Percentiles rank a stretch among this genome's conserved stretches.
phyloP scores from a whole-genome alignment of 2,797 vertebrate genomes.

The Tokudaia tokunoshimensis region DNA sequence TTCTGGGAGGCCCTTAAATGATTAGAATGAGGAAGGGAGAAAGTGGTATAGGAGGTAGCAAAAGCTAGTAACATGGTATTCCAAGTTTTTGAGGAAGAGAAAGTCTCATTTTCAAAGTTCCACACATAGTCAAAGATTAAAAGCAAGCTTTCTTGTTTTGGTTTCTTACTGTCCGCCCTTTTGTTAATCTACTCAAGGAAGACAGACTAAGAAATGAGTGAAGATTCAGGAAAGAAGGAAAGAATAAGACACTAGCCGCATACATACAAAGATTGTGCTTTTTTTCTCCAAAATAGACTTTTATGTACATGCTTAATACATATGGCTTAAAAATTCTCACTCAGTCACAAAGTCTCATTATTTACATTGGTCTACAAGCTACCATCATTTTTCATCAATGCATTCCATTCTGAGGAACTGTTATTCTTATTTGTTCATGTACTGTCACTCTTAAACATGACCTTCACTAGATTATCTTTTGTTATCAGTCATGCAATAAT shows the following conservation, averaged over 20 bases:
- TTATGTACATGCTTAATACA: not conserved
- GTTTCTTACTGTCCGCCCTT: not conserved
- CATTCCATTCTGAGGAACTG: not conserved
- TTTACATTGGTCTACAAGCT: not conserved
- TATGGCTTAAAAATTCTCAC: not conserved
- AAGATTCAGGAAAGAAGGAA: conserved; percentile 30
- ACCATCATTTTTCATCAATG: not conserved
- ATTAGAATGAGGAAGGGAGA: not conserved
- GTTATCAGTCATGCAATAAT: not conserved
- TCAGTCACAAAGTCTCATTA: not conserved
- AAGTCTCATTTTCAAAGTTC: not conserved
- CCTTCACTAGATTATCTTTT: not conserved
- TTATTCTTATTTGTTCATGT: not conserved
- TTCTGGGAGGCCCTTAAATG: not conserved
- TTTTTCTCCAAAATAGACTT: not conserved
- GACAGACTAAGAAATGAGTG: not conserved
- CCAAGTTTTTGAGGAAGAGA: not conserved
- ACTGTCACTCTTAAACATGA: not conserved
- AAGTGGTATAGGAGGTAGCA: not conserved
- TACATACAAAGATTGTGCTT: not conserved
- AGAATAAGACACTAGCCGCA: not conserved
- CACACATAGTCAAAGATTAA: not conserved
- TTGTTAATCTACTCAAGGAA: not conserved
- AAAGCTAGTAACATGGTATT: not conserved
- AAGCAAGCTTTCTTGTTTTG: not conserved